These are phyloP conservation scores for Tachina fera DNA, from an alignment of 2,888 invertebrate species.

Conservation along the genomic window DNA sequence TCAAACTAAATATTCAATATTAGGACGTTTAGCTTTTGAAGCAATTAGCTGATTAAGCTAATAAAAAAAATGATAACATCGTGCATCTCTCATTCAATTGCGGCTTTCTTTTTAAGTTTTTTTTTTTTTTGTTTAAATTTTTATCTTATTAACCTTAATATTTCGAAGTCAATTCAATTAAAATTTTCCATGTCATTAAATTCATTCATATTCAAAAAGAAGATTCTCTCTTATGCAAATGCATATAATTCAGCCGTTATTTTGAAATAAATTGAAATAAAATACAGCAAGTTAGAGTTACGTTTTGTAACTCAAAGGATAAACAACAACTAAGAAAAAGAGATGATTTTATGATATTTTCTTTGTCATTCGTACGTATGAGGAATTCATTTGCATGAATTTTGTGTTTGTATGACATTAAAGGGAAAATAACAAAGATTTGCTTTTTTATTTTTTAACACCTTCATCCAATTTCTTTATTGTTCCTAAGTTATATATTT, in stretches of 20 bases:
- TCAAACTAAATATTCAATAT: too few species aligned
- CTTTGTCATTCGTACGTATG: constrained; percentile 23
- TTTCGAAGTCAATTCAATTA: constrained; percentile 53
- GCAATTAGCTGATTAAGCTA: too few species aligned
- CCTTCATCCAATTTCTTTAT: constrained; percentile 81
- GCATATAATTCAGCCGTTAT: constrained; percentile 52
- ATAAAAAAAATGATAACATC: too few species aligned
- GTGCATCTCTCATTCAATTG: not conserved
- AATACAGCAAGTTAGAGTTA: constrained; percentile 49
- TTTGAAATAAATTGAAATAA: constrained; percentile 49
- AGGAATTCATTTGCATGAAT: constrained; percentile 21
- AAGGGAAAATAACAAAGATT: constrained; percentile 46
- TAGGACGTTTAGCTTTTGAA: too few species aligned
- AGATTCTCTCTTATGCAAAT: not conserved
- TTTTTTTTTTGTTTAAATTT: constrained; percentile 26
- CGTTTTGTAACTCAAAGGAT: constrained; percentile 44
- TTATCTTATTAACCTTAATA: constrained; percentile 42
- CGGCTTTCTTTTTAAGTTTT: constrained; percentile 41
- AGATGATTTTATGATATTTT: constrained; percentile 24
- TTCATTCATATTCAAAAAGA: constrained; percentile 40
- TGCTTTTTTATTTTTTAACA: constrained; percentile 79
- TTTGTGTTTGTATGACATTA: constrained; percentile 56
- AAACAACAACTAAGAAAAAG: constrained; percentile 6
- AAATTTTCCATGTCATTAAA: constrained; percentile 64
- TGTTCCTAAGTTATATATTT: constrained; percentile 67